Conservation (phyloP, 1,140 invertebrate genomes). For the Camponotus pennsylvanicus region DNA sequence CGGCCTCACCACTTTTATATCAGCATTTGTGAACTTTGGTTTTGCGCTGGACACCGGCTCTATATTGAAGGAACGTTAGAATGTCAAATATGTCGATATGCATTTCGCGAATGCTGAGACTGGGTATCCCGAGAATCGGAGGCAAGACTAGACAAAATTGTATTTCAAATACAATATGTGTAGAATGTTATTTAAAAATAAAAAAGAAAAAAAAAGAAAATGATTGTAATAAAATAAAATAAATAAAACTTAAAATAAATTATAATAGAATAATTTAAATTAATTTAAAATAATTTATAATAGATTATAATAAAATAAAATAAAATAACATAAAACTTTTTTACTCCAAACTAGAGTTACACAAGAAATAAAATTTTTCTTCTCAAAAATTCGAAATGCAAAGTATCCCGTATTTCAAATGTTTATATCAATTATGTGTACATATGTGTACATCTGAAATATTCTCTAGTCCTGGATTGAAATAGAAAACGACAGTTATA, state of each 20-base stretch:
- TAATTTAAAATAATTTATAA: no score
- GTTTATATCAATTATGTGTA: not conserved
- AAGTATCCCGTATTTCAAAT: not conserved
- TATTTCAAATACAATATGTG: not conserved
- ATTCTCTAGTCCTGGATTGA: not conserved
- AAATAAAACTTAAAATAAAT: no score
- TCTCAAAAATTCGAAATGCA: not conserved
- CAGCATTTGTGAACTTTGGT: conserved; percentile 86
- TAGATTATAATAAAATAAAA: no score
- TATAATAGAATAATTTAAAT: no score
- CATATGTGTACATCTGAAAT: not conserved
- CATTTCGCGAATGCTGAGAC: conserved; percentile 46
- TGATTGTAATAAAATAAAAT: no score
- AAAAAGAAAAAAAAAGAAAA: no score
- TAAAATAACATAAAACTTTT: no score
- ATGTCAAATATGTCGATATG: conserved; percentile 13
- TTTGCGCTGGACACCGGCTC: conserved; percentile 87
- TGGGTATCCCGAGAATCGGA: conserved; percentile 48
- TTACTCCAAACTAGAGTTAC: no score
- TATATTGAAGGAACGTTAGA: conserved; percentile 68
- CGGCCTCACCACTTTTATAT: conserved; percentile 81
- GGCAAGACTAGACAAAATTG: not conserved
- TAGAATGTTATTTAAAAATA: no score
- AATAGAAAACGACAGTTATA: conserved; percentile 1
- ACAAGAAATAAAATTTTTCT: not conserved